Evolutionary conservation across 2,888 invertebrate genomes (phyloP), one percentile per base, ranked within the genome.

Genomic region (Mayetiola destructor): DNA sequence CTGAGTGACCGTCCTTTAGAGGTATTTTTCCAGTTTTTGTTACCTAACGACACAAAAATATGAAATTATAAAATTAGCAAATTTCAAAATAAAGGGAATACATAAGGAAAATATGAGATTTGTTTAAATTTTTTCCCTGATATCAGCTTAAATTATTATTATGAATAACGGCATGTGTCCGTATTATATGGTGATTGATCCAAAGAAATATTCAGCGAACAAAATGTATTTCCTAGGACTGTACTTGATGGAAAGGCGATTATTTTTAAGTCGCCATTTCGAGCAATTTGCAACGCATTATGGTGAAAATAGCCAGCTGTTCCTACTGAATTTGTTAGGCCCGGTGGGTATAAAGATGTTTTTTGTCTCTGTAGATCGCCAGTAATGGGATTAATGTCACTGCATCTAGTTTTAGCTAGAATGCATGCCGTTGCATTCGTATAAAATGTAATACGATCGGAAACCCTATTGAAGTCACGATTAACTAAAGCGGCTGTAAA

Each of bases 381-480:
- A 1, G 81, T 81, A 57, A 82, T 80, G 3, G 82, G 81, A 66
- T 82, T 82, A 64, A 73, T 78, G 1, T 73, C 69, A 53, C 77
- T 75, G 68, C 82, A 83, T 57, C 82, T 74, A 1, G 80, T 69
- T 64, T 77, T 78, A 1, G 82, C 80, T 58, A 83, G 67, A 59
- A 83, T 76, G 65, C 82, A 82, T 10, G 81, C 79, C 2, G 81
- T 82, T 32, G 81, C 77, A 65, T 83, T 82, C 29, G 76, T 78
- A 64, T 73, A 80, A 63, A 79, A 77, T 36, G 60, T 60, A 2
- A 66, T 60, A 3, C 66, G 64, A 53, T 64, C 63, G 12, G 56
- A 16, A 52, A 60, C 59, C 2, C 60, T 59, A 3, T 60, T 60
- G 2, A 66, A 30, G 54, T 65, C 60, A 10, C 64, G 62, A 30